These are phyloP conservation scores for Vultur gryphus DNA, from an alignment of 2,797 vertebrate species.

Conservation along the genomic window DNA sequence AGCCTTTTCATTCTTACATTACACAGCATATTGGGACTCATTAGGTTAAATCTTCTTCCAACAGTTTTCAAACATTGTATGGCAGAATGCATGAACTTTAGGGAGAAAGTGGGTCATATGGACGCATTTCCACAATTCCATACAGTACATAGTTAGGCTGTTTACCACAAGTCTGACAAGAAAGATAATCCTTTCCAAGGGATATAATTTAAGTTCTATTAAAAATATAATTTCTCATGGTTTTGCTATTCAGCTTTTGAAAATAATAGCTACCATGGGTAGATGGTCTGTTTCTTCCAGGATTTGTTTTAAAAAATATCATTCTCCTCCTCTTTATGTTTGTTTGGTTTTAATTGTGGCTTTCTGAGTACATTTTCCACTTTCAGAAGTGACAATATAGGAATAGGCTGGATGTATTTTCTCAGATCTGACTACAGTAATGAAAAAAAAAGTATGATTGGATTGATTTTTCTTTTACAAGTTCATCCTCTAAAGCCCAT, in stretches of 20 bases:
- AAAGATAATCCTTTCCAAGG: background rate
- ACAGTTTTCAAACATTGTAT: background rate
- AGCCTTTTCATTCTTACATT: background rate
- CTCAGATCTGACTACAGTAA: background rate
- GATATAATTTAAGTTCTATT: background rate
- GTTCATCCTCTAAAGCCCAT: background rate
- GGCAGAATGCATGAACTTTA: background rate
- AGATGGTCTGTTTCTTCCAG: background rate
- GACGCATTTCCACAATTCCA: background rate
- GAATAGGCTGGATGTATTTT: background rate
- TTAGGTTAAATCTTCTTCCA: background rate
- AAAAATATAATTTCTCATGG: background rate
- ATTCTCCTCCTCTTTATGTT: background rate
- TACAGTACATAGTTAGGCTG: background rate
- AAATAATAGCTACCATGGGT: background rate
- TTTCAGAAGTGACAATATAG: background rate
- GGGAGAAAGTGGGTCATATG: too few species aligned
- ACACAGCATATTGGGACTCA: background rate
- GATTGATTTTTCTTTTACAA: background rate
- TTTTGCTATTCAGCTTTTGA: background rate
- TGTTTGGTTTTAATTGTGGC: background rate
- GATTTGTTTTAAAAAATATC: background rate
- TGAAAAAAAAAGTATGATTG: background rate
- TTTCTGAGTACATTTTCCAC: background rate
- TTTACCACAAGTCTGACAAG: background rate